Evolutionary conservation across 1,140 invertebrate species (phyloP), one percentile per base, ranked within the genome.

Genomic region (Heterodera carotae): DNA sequence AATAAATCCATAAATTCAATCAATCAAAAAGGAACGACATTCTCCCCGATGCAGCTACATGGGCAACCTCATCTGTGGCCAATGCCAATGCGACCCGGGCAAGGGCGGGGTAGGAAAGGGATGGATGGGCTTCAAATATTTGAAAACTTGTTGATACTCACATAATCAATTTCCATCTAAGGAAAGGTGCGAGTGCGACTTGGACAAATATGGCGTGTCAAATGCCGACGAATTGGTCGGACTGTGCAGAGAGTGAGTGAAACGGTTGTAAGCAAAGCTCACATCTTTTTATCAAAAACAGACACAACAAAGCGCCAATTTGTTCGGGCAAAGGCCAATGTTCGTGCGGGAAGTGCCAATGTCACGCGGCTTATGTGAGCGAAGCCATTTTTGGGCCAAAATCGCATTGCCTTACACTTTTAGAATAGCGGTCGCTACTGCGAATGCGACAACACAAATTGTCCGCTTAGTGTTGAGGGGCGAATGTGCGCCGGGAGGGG

Each of bases 131-230:
- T n/a, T n/a, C n/a, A n/a, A n/a, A n/a, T n/a, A n/a, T n/a, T n/a
- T n/a, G n/a, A n/a, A n/a, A n/a, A n/a, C n/a, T n/a, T n/a, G n/a
- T n/a, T n/a, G n/a, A n/a, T n/a, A n/a, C n/a, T n/a, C 15, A 67
- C 36, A 22, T 67, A 67, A 67, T 34, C 36, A 70, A 39, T 43
- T 3, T 31, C 31, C 56, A 53, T 70, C 25, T 2, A 69, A 71
- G 69, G 77, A 78, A 12, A 77, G 69, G 22, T 87, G 85, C 72
- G 85, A 87, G 75, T 88, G 86, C 53, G 85, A 88, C 31, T 71
- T 87, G 43, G 48, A 76, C 25, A 64, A 81, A 22, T 83, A 82
- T 69, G 85, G 86, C 36, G 85, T 87, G 33, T 81, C 56, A 5
- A 81, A 33, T 12, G 76, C 85, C 27, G 56, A 75, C 5, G 83